Evolutionary conservation across 2,888 invertebrate genomes (phyloP), one percentile per base, ranked within the genome.

Genomic region (Germaria angustata): DNA sequence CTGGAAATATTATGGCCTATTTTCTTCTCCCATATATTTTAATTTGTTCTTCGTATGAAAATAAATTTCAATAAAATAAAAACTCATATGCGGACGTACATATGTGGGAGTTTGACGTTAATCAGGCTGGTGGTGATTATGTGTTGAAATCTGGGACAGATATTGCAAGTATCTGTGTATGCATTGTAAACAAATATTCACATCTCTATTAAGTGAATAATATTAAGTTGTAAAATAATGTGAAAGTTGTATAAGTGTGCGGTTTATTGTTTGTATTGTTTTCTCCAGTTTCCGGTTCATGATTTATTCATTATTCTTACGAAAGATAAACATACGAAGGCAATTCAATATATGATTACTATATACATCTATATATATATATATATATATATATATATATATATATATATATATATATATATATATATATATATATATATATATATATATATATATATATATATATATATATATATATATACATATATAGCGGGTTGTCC

Each of bases 281-380:
- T 77, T 32, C 51, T 66, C 13, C 46, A 66, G 28, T 41, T 59
- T 59, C 36, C 49, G 28, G 63, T 55, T 78, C 55, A 65, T 78
- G 69, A 78, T 55, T 71, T 71, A 78, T 71, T 78, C 63, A 78
- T 78, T 55, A 65, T 46, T 28, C 28, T 51, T 39, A 36, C 39
- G 41, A 39, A 41, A 36, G 34, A 6, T 46, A 46, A n/a, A n/a
- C n/a, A n/a, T n/a, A n/a, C n/a, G n/a, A n/a, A n/a, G n/a, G n/a
- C n/a, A n/a, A n/a, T n/a, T n/a, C n/a, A n/a, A n/a, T n/a, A n/a
- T n/a, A n/a, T n/a, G n/a, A n/a, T n/a, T n/a, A n/a, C n/a, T n/a
- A n/a, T n/a, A n/a, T n/a, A n/a, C n/a, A n/a, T n/a, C n/a, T n/a
- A n/a, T n/a, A n/a, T n/a, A n/a, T n/a, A n/a, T n/a, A n/a, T n/a